Base-by-base conservation (phyloP, 1,140 invertebrate species). In the Limonius californicus region DNA sequence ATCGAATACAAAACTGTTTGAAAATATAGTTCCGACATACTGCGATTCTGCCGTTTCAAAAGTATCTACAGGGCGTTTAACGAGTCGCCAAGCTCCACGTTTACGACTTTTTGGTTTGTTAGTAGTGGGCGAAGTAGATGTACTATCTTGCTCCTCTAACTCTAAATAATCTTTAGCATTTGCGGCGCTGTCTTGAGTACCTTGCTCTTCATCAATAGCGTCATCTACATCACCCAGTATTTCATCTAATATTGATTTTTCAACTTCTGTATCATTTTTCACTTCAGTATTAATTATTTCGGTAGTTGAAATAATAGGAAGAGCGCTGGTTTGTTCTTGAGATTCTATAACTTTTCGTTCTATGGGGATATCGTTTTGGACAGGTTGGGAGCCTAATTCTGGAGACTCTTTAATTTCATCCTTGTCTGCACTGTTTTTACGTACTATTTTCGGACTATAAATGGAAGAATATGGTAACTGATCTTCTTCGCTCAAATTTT, bases 21-120 rank as follows among this genome's bases (percentile, higher is more conserved):
- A 32, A 47, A 20, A 39, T 12, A 56, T 19, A 1, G 66, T 62
- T 7, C 69, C 73, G 1, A 79, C 67, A 55, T 79, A 78, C 65
- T 89, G 87, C 1, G 87, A 88, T 71, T 89, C 87, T 0, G 87
- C 86, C 14, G 81, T 82, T 68, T 88, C 86, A 16, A 89, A 83
- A 20, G 80, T 79, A 72, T 88, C 87, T 1, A 81, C 73, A 2
- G 83, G 81, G 12, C 85, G 80, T 66, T 82, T 81, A 1, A 86
- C 81, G 64, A 83, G 81, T 67, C 84, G 85, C 85, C 86, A 88
- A 70, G 82, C 83, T 18, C 86, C 86, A 60, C 84, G 80, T 19
- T 76, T 3, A 6, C 45, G 74, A 20, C 66, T 66, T 66, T 73
- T 79, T 72, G 45, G 45, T 50, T 18, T 50, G 12, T 18, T 1